These are phyloP conservation scores for Reticulitermes lucifugus DNA, from an alignment of 2,888 invertebrate species.

Conservation along the genomic window DNA sequence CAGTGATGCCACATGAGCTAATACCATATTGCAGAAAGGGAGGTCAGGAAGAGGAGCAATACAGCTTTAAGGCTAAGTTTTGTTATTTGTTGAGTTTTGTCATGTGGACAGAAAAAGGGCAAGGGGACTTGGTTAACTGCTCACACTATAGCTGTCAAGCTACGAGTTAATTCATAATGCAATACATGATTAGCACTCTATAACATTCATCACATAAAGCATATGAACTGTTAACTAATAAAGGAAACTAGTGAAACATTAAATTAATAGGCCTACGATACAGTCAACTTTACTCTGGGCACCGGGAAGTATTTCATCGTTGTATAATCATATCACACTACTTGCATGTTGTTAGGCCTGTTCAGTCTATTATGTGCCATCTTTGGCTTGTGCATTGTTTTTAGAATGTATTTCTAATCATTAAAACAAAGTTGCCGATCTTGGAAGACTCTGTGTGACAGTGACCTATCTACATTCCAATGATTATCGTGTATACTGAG, in stretches of 20 bases:
- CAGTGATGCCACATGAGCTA: no score
- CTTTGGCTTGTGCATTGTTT: not conserved
- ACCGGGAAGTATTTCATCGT: not conserved
- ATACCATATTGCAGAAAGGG: no score
- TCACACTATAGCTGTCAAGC: not conserved
- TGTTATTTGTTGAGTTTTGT: no score
- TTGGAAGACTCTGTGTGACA: not conserved
- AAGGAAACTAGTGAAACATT: not conserved
- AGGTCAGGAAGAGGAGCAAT: no score
- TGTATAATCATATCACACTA: not conserved
- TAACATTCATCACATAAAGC: not conserved
- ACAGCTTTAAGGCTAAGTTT: no score
- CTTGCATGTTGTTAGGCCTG: not conserved
- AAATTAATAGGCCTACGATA: not conserved
- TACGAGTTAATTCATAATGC: not conserved
- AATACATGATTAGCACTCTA: not conserved
- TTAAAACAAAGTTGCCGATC: not conserved
- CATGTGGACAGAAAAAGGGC: no score
- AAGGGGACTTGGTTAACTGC: no score
- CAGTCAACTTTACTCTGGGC: not conserved
- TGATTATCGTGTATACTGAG: not conserved
- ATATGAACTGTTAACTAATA: not conserved
- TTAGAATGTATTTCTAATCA: not conserved
- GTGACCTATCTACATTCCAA: not conserved
- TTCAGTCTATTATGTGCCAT: not conserved